Evolutionary conservation across 2,113 vertebrate species (phyloP), one percentile per base, ranked within the genome.

Genomic region (Syngnathus floridae): DNA sequence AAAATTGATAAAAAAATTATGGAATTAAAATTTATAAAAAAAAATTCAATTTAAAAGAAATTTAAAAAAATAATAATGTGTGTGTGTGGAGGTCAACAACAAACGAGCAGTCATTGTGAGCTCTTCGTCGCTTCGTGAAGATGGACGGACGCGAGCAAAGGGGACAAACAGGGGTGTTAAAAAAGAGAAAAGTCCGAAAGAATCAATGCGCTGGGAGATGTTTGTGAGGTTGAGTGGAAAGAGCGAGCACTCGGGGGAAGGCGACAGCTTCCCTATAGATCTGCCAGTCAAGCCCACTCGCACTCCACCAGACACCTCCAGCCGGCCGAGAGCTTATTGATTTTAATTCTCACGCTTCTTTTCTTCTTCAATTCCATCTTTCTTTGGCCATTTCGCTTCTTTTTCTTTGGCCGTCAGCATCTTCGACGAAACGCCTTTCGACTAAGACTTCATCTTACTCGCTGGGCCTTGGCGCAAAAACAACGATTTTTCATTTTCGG

Each of bases 221-320:
- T 75, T 81, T 71, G 73, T 71, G 77, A 78, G 76, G 80, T 77
- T 77, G 73, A 79, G 77, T 67, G 72, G 78, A 87, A 84, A 71
- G 79, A 69, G 74, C 70, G 86, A 82, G 73, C 72, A 63, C 79
- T 80, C 69, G 43, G 68, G 75, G 76, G 63, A 71, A 45, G 78
- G 76, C 83, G 87, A 91, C 86, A 91, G 88, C 74, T 85, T 81
- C 79, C 80, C 83, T 83, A 82, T 86, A 76, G 72, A 86, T 80
- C 74, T 88, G 88, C 80, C 87, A 86, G 78, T 88, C 84, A 88
- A 48, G 62, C 78, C 69, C 69, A 67, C 82, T 85, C 54, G 60
- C 73, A 70, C 72, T 65, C 45, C 68, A 86, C 75, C 72, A 80
- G 77, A 86, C 75, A 84, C 79, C 78, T 77, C 75, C 66, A 41